Base-by-base conservation (phyloP, 2,888 invertebrate species). In the Melanophora roralis region DNA sequence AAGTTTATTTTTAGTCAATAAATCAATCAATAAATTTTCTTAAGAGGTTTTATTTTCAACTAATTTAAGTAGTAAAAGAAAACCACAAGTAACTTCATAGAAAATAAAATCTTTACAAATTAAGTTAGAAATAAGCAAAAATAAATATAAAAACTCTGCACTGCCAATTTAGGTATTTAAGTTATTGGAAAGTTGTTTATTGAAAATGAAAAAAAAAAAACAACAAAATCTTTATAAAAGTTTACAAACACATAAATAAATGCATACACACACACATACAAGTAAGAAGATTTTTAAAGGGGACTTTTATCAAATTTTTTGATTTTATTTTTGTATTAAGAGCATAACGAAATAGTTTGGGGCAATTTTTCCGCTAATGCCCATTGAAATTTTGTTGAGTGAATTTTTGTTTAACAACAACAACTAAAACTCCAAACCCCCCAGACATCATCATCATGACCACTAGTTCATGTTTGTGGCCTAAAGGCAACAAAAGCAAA, bases 151-250 rank as follows among this genome's bases (percentile, higher is more conserved):
- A 36, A 53, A 72, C 45, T 45, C 55, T 55, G 19, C 78, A 78
- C 78, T 78, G 78, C 78, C 78, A 78, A 57, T 11, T 57, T 73
- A 72, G 67, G 78, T 43, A 45, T 62, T 67, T 72, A 62, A 62
- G 34, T 72, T 62, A 45, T n/a, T 40, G 16, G 16, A 45, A 57
- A 12, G 14, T 59, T 23, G n/a, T n/a, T 8, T 19, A 19, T 23
- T 49, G 11, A 4, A 1, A 21, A 47, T 12, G n/a, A 12, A 49
- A 23, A 7, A 6, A 23, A 23, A 49, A 59, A 40, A 59, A 8
- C 23, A 23, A 59, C n/a, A 11, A 59, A 38, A n/a, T 2, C 12
- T n/a, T n/a, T n/a, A n/a, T n/a, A n/a, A n/a, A n/a, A n/a, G n/a
- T n/a, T n/a, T n/a, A n/a, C n/a, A n/a, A n/a, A n/a, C 36, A 4